Percentiles rank a stretch among this genome's conserved stretches.
Evolutionary conservation across 2,113 vertebrate genomes (phyloP).

Genomic region (Rhineura floridana): DNA sequence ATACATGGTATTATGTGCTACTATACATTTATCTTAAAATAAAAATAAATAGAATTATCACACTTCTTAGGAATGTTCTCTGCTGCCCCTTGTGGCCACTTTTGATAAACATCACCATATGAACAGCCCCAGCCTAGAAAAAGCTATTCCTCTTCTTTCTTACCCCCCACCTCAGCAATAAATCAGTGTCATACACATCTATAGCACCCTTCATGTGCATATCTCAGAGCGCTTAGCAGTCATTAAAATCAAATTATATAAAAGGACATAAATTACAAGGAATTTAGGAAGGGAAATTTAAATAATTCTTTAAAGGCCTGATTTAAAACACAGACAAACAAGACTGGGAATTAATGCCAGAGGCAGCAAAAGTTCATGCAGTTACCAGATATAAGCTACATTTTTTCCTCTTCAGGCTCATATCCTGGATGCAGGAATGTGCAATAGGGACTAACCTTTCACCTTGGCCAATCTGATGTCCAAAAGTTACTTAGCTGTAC

Average conservation of each 20-base stretch:
- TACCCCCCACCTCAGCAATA: neutral
- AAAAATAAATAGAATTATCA: neutral
- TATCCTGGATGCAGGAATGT: rapidly evolving
- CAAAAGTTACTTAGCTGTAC: rapidly evolving
- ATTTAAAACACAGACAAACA: conserved; percentile 16
- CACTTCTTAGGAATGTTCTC: conserved; percentile 20
- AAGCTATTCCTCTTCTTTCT: neutral
- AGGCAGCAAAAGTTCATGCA: neutral
- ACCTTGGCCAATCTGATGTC: neutral
- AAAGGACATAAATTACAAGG: neutral
- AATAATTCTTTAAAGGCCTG: conserved; percentile 3
- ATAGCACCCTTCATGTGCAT: rapidly evolving
- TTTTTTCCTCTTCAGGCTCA: neutral
- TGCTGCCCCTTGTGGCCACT: conserved; percentile 32
- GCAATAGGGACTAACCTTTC: neutral
- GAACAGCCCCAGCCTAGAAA: neutral
- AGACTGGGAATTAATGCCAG: rapidly evolving
- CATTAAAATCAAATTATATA: conserved; percentile 20
- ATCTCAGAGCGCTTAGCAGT: neutral
- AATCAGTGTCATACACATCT: neutral
- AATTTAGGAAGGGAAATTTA: conserved; percentile 33
- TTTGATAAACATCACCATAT: neutral
- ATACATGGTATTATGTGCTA: neutral
- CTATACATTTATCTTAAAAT: neutral
- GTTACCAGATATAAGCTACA: neutral